Base-by-base conservation (phyloP, 2,113 vertebrate species). In the Tragulus kanchil region DNA sequence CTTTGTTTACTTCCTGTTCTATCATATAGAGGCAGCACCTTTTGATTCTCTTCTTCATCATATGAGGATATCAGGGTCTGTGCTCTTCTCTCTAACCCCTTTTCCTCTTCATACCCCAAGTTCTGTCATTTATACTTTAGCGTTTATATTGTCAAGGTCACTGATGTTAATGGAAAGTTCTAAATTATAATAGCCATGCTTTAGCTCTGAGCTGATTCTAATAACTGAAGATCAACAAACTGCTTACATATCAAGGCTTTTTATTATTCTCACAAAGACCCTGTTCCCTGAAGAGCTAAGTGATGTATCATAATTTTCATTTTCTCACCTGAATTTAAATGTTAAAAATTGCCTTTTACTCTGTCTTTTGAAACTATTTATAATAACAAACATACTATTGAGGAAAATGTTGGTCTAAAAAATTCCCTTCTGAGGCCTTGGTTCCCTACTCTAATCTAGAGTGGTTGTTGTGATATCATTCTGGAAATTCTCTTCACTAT, bases 151-250 rank as follows among this genome's bases (percentile, higher is more conserved):
- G 48, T 61, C 62, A 77, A 93, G 7, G 50, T 82, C 50, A 75
- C 1, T 73, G 65, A 82, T 75, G 25, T 56, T 93, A 71, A 12
- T 48, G 36, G 58, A 62, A 71, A 75, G 25, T 84, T 83, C 58
- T 84, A 59, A 31, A 23, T 64, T 56, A 62, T 45, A 69, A 50
- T 61, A 52, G 9, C 4, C 71, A 42, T 31, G 17, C n/a, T 73
- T 82, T 81, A 85, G 45, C 19, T 69, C 42, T 62, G 81, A 36
- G 16, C 31, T 90, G 65, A 64, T 71, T 73, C 45, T 73, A 90
- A 64, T 78, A 73, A 50, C 79, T 79, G 90, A 89, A 86, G 73
- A 85, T 77, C 62, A 64, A 89, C 21, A 65, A 90, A 75, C 12
- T 88, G 12, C 71, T 88, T 82, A 71, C 5, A 52, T 62, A 50